Evolutionary conservation across 2,888 invertebrate genomes (phyloP).

Genomic region (Mystacides longicornis): DNA sequence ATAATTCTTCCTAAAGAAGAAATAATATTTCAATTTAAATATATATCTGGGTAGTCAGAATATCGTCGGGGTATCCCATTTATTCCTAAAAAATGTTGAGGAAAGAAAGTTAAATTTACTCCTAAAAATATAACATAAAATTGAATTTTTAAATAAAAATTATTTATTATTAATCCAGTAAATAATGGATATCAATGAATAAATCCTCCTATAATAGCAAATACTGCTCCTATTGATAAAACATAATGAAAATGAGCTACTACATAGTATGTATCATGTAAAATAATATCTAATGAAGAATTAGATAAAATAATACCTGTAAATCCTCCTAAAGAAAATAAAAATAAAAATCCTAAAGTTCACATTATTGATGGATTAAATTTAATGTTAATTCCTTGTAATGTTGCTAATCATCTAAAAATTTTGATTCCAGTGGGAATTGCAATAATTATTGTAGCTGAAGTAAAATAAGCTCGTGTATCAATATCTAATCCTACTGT

Average conservation of each 20-base stretch:
- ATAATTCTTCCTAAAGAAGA: constrained; percentile 62
- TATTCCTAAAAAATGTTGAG: constrained; percentile 68
- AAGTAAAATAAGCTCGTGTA: constrained; percentile 76
- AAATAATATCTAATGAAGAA: constrained; percentile 66
- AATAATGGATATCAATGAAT: constrained; percentile 65
- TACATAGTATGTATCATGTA: constrained; percentile 81
- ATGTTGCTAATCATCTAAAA: constrained; percentile 68
- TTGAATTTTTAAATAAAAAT: constrained; percentile 56
- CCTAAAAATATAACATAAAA: constrained; percentile 67
- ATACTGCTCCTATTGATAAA: constrained; percentile 70
- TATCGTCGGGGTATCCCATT: constrained; percentile 70
- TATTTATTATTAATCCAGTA: constrained; percentile 54
- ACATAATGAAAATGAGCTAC: constrained; percentile 81
- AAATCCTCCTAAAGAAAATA: constrained; percentile 70
- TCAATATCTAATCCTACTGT: constrained; percentile 78
- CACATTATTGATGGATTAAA: constrained; percentile 56
- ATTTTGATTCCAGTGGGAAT: constrained; percentile 80
- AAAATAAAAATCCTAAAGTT: constrained; percentile 67
- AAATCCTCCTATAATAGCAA: constrained; percentile 68
- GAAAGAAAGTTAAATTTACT: constrained; percentile 75
- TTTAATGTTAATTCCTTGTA: constrained; percentile 56
- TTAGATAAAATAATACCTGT: constrained; percentile 63
- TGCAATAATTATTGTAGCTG: constrained; percentile 82
- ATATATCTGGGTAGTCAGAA: constrained; percentile 63
- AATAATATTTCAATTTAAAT: constrained; percentile 57